These are phyloP conservation scores for Nephrotoma guestfalica DNA, from an alignment of 2,888 invertebrate species.

Conservation along the genomic window DNA sequence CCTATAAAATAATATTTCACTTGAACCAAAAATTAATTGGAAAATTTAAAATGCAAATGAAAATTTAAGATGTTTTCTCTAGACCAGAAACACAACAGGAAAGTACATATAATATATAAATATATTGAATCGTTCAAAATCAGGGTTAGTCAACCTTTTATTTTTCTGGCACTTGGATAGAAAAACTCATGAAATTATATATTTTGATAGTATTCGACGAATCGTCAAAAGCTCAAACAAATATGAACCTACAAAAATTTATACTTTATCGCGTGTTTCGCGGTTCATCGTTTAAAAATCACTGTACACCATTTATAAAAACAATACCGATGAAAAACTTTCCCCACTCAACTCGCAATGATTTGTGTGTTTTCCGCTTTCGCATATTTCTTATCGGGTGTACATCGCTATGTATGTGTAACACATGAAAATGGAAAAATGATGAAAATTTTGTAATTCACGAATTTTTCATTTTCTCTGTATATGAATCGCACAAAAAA, in stretches of 20 bases:
- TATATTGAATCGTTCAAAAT: neutral
- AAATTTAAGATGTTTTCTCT: neutral
- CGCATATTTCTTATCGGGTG: neutral
- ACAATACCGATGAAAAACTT: neutral
- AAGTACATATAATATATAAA: neutral
- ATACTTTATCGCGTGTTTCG: neutral
- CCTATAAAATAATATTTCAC: neutral
- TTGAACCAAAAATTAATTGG: neutral
- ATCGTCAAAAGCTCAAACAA: no score
- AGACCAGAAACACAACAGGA: neutral
- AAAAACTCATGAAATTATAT: no score
- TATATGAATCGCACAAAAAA: neutral
- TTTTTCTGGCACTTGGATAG: no score
- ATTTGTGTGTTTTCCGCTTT: neutral
- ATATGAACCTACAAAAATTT: no score
- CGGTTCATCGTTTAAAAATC: neutral
- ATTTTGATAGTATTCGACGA: no score
- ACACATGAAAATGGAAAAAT: neutral
- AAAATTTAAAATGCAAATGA: neutral
- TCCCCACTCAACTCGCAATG: neutral
- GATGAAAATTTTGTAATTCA: neutral
- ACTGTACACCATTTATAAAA: neutral
- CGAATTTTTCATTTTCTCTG: neutral
- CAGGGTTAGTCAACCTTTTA: neutral
- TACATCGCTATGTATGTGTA: neutral